Percentiles rank a stretch among this genome's conserved stretches.
These are phyloP conservation scores for Heliangelus exortis DNA, from an alignment of 2,797 vertebrate genomes.

Conservation along the genomic window DNA sequence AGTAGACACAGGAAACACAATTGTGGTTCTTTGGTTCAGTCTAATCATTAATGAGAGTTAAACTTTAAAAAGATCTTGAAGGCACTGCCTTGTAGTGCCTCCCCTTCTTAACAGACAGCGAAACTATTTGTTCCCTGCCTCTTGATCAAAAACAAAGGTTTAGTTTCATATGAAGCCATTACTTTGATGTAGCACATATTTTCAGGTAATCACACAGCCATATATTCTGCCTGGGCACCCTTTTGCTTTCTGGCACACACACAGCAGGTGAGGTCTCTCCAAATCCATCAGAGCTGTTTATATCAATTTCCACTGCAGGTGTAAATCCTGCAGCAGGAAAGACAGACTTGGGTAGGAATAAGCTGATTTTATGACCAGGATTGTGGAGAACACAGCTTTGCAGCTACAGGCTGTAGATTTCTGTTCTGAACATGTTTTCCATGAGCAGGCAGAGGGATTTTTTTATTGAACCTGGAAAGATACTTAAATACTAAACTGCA, in stretches of 20 bases:
- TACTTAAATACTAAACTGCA: not conserved
- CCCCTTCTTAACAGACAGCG: not conserved
- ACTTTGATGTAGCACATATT: fast-evolving
- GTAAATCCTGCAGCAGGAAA: not conserved
- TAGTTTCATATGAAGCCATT: not conserved
- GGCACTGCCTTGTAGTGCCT: not conserved
- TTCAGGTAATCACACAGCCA: not conserved
- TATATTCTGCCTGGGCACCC: not conserved
- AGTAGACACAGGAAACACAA: not conserved
- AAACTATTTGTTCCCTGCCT: not conserved
- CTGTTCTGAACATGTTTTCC: not conserved
- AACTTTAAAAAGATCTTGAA: not conserved
- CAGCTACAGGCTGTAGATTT: not conserved
- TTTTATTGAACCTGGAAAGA: not conserved
- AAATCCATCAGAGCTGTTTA: not conserved
- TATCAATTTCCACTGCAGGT: not conserved
- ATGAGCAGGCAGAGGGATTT: not conserved
- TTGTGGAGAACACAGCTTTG: not conserved
- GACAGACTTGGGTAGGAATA: not conserved
- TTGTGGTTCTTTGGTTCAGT: not conserved
- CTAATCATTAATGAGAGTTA: not conserved
- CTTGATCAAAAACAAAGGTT: not conserved
- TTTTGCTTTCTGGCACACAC: fast-evolving
- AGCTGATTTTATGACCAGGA: not conserved
- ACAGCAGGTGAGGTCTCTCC: not conserved